Percentiles rank a stretch among this genome's conserved stretches.
These are phyloP conservation scores for Zhuqinia jingwanae DNA, from an alignment of 2,888 invertebrate species.

Conservation along the genomic window DNA sequence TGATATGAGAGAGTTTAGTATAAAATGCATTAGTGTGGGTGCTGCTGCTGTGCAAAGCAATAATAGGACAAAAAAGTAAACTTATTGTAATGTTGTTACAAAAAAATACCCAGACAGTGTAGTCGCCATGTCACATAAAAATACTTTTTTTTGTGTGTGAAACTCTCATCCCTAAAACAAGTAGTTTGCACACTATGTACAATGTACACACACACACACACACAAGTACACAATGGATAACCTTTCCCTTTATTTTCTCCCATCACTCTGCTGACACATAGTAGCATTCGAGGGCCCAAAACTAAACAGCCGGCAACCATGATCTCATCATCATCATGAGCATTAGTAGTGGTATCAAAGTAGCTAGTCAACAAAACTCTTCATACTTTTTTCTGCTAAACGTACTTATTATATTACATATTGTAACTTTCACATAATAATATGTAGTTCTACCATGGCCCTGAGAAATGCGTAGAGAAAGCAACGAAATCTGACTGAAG, in stretches of 20 bases:
- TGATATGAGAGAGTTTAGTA: not conserved
- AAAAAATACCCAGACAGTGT: conserved; percentile 30
- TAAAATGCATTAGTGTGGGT: too few species aligned
- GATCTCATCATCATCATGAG: conserved; percentile 17
- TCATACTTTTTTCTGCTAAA: too few species aligned
- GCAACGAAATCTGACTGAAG: not conserved
- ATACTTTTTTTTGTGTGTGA: conserved; percentile 14
- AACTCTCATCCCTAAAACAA: not conserved
- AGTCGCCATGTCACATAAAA: conserved; percentile 28
- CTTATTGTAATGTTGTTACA: conserved; percentile 7
- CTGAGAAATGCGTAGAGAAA: conserved; percentile 44
- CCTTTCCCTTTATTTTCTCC: conserved; percentile 4
- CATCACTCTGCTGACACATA: not conserved
- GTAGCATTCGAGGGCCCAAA: not conserved
- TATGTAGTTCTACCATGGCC: conserved; percentile 1
- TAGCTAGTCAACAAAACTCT: conserved; percentile 4
- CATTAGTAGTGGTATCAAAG: not conserved
- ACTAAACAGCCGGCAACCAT: not conserved
- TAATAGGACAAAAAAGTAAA: not conserved
- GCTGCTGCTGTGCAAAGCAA: too few species aligned
- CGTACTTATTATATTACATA: conserved; percentile 8
- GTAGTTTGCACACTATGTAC: not conserved
- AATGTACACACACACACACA: not conserved
- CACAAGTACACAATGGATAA: too few species aligned
- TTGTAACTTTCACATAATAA: not conserved